Evolutionary conservation across 2,888 invertebrate genomes (phyloP).

Genomic region (Leptopterna dolabrata): DNA sequence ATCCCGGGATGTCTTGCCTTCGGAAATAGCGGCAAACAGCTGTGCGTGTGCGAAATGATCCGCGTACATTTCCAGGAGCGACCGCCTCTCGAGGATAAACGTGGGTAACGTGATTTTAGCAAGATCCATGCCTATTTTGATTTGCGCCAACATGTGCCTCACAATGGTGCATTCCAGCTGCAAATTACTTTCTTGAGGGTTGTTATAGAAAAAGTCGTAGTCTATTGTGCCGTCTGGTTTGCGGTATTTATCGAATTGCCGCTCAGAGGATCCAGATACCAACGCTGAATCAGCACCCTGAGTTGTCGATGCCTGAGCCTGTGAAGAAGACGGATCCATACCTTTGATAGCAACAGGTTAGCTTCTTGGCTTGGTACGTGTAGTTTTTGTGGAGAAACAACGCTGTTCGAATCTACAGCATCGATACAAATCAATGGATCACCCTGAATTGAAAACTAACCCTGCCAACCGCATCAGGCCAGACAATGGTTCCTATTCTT

Average conservation of each 20-base stretch:
- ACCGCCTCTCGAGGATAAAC: conserved; percentile 96
- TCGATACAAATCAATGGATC: too few relatives aligned
- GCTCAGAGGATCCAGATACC: background rate
- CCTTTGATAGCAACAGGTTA: too few relatives aligned
- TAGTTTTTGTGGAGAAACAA: too few relatives aligned
- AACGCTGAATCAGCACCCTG: background rate
- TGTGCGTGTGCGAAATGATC: conserved; percentile 99
- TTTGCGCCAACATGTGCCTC: conserved; percentile 95
- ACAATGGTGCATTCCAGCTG: conserved; percentile 89
- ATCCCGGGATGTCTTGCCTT: conserved; percentile 85
- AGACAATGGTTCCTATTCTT: too few relatives aligned
- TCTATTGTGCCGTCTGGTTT: conserved; percentile 78
- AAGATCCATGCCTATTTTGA: conserved; percentile 99
- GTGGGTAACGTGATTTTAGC: conserved; percentile 99
- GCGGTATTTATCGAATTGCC: conserved; percentile 30
- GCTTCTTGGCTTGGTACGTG: too few relatives aligned
- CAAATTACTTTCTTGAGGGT: conserved; percentile 85
- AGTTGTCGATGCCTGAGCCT: background rate
- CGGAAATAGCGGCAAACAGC: conserved; percentile 92
- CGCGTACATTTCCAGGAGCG: conserved; percentile 99
- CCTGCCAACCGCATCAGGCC: too few relatives aligned
- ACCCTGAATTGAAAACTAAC: too few relatives aligned
- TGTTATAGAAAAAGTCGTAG: conserved; percentile 91
- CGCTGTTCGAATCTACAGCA: too few relatives aligned
- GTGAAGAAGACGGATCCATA: background rate